Conservation (phyloP, 2,113 vertebrate species). For the Mustelus asterias region DNA sequence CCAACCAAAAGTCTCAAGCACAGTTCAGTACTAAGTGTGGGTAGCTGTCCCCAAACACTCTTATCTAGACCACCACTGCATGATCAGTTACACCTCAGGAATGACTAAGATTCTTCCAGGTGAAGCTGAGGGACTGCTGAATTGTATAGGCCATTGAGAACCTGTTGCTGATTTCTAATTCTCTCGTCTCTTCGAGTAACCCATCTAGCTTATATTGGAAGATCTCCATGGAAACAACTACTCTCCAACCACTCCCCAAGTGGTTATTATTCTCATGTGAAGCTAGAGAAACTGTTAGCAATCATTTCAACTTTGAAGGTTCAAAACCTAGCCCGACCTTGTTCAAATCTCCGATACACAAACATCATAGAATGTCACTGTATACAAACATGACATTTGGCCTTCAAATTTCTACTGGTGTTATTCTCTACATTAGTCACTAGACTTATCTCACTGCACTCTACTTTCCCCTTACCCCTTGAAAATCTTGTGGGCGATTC, state of each 20-base stretch:
- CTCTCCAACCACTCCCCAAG: not conserved
- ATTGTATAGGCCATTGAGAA: not conserved
- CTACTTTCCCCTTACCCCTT: not conserved
- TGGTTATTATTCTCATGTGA: not conserved
- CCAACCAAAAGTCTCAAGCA: not conserved
- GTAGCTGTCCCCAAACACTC: not conserved
- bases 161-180: not conserved
- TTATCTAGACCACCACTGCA: not conserved
- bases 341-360: not conserved
- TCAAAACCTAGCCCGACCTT: not conserved
- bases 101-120: too few species aligned
- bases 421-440: not conserved
- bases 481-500: not conserved
- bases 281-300: not conserved
- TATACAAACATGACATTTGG: not conserved
- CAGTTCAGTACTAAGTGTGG: not conserved
- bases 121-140: not conserved
- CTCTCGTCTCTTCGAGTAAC: not conserved
- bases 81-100: not conserved
- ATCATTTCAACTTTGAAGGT: not conserved
- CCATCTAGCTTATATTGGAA: not conserved
- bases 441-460: not conserved
- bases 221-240: not conserved
- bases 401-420: not conserved
- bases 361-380: not conserved